Evolutionary conservation across 1,140 invertebrate species (phyloP), one percentile per base, ranked within the genome.

Genomic region (Microvelia longipes): DNA sequence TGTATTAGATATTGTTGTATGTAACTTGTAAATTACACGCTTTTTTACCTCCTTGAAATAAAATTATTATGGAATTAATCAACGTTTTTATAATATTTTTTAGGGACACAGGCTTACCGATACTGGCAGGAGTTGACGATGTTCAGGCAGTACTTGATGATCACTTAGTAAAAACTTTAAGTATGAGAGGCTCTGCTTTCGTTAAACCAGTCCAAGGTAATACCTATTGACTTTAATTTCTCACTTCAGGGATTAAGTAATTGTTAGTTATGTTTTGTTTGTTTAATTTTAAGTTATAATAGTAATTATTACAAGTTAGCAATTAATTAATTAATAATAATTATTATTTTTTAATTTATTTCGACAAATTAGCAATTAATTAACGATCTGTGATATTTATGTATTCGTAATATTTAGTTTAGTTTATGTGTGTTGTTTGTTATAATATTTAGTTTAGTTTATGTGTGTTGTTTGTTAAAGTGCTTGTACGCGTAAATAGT

Each of bases 121-220:
- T 95, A 77, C 80, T 96, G 19, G 87, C 86, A 11, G 86, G 86
- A 30, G 79, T 94, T 29, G 92, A 95, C 79, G 92, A 95, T 74
- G 88, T 95, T 74, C 90, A 94, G 80, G 84, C 88, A 26, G 75
- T 94, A 29, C 80, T 96, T 14, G 93, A 96, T 78, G 92, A 95
- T 77, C 93, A 96, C 75, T 89, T 94, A 66, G 84, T 94, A 0
- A 93, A 93, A 79, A 91, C 91, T 13, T 85, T 94, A 75, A 87
- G 88, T 0, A 95, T 96, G 90, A 84, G 91, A 74, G 91, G 92
- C 2, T 95, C 92, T 0, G 90, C 92, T 1, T 96, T 94, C 79
- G 91, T 94, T 29, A 93, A 93, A 79, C 93, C 92, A 2, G 92
- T 93, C 79, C 88, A 92, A 81, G 75, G 78, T 80, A 75, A 66